These are phyloP conservation scores for Cydia pomonella DNA, from an alignment of 1,140 invertebrate species.

Conservation along the genomic window DNA sequence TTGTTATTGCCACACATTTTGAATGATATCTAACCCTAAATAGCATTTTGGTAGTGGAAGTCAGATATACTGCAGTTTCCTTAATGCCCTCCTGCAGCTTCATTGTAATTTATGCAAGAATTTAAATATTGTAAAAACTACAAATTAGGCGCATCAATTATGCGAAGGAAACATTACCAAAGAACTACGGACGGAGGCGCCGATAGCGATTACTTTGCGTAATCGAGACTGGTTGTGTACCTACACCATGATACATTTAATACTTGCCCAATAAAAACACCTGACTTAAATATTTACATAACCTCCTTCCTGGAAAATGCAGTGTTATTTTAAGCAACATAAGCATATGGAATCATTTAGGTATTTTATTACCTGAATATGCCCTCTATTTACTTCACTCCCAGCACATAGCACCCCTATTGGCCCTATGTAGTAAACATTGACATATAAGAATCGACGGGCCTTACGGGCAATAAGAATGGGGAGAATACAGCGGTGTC, in stretches of 20 bases:
- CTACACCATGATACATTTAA: background rate
- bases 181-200: background rate
- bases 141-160: slow-evolving; percentile 14
- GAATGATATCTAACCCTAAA: too few species aligned
- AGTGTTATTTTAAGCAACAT: background rate
- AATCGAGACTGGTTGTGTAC: background rate
- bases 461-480: too few species aligned
- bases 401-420: background rate
- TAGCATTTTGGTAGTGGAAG: too few species aligned
- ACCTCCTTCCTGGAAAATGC: background rate
- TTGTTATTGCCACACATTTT: too few species aligned
- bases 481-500: too few species aligned
- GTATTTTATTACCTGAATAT: too few species aligned
- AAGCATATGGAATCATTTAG: too few species aligned
- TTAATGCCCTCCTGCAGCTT: too few species aligned
- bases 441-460: too few species aligned
- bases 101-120: background rate
- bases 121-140: background rate
- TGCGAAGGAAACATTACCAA: slow-evolving; percentile 20
- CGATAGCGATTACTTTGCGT: slow-evolving; percentile 1
- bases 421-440: too few species aligned
- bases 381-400: too few species aligned
- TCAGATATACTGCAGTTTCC: too few species aligned
- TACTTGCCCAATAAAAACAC: slow-evolving; percentile 3
- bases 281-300: background rate